These are phyloP conservation scores for Grus americana DNA, from an alignment of 2,113 vertebrate species.

Conservation along the genomic window DNA sequence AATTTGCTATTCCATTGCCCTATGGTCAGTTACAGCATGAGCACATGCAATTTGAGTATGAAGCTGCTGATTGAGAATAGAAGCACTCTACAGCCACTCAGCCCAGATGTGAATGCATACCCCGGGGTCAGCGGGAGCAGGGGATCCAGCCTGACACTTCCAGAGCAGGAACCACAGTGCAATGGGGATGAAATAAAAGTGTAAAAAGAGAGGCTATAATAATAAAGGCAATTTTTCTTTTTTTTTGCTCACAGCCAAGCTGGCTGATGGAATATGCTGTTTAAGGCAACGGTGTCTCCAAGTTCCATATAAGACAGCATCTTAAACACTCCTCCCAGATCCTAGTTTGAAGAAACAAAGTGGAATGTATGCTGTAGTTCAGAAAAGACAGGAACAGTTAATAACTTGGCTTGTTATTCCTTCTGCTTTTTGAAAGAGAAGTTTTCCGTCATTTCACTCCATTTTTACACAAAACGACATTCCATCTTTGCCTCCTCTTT, in stretches of 20 bases:
- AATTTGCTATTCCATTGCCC: neutral
- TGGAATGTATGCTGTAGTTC: neutral
- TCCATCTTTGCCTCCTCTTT: neutral
- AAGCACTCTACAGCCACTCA: neutral
- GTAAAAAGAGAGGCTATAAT: neutral
- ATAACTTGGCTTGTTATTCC: neutral
- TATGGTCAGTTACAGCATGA: neutral
- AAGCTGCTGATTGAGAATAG: neutral
- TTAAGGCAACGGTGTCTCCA: neutral
- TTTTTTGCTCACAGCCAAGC: neutral
- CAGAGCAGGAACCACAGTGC: neutral
- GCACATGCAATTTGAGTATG: neutral
- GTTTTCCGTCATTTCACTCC: neutral
- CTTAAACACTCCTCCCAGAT: neutral
- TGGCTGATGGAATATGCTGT: neutral
- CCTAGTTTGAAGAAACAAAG: neutral
- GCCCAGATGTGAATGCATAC: neutral
- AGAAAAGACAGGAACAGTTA: neutral
- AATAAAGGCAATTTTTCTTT: neutral
- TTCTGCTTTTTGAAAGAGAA: neutral
- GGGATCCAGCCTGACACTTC: neutral
- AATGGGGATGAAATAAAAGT: neutral
- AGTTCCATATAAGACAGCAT: neutral
- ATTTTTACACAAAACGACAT: neutral
- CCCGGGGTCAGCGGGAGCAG: fast-evolving